Evolutionary conservation across 2,797 vertebrate species (phyloP).

Genomic region (Pseudochromis fuscus): DNA sequence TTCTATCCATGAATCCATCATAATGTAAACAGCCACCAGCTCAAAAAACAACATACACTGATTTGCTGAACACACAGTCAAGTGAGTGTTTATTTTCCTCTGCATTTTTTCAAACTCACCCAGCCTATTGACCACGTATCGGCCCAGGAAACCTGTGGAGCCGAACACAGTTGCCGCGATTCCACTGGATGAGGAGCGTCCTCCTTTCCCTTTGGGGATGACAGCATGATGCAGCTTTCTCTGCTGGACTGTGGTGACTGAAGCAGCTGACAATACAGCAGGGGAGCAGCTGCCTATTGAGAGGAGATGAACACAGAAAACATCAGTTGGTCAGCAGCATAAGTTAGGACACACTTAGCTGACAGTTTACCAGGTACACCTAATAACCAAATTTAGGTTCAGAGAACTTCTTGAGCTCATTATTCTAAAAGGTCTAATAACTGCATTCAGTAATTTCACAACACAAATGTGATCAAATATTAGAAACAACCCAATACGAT

Average conservation of each 20-base stretch:
- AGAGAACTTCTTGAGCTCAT: too few relatives aligned
- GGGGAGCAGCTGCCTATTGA: constrained; percentile 79
- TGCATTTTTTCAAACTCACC: constrained; percentile 82
- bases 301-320: constrained; percentile 14
- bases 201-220: constrained; percentile 91
- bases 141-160: constrained; percentile 94
- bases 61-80: not conserved
- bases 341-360: too few relatives aligned
- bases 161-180: constrained; percentile 96
- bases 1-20: too few relatives aligned
- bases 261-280: constrained; percentile 74
- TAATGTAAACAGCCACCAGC: not conserved
- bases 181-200: constrained; percentile 94
- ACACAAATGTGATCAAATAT: too few relatives aligned
- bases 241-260: constrained; percentile 74
- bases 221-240: constrained; percentile 89
- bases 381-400: too few relatives aligned
- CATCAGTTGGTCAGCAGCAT: not conserved
- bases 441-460: too few relatives aligned
- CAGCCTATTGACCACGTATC: constrained; percentile 92
- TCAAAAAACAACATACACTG: not conserved
- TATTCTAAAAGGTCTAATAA: too few relatives aligned
- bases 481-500: too few relatives aligned
- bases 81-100: too few relatives aligned
- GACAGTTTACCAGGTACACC: too few relatives aligned